Evolutionary conservation across 1,140 invertebrate species (phyloP), one percentile per base, ranked within the genome.

Genomic region (Zaprionus nigranus): DNA sequence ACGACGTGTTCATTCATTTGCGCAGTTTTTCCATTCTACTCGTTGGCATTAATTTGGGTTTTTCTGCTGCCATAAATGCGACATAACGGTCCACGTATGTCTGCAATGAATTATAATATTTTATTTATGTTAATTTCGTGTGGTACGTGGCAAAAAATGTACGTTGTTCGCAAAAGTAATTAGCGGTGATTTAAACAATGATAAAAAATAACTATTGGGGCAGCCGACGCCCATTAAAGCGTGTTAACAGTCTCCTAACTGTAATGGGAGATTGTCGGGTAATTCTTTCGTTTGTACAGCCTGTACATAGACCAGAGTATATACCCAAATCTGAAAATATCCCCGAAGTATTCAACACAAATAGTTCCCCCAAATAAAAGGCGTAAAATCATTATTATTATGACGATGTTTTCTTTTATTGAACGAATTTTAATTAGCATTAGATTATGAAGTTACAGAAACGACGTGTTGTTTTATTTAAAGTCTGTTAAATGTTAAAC

Each of bases 401-500:
- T 73, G 78, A 87, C 83, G 84, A 88, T 72, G 59, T 72, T 74
- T 88, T 57, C 30, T 85, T 84, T 34, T 82, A 87, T 87, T 88
- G 82, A 88, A 88, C 85, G 74, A 87, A 69, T 72, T 79, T 83
- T 78, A 88, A 88, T 81, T 88, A 83, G 64, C 71, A 57, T 75
- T 70, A 88, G 78, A 84, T 88, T 87, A 81, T 81, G 70, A 77
- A 78, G 72, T 82, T 69, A 73, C 78, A 81, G 76, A 75, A 81
- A 88, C 74, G 61, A 81, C 59, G 74, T 78, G 81, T 79, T 56
- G 26, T 69, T 68, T 76, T 78, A 80, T 78, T 79, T 85, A 65
- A 79, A 90, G 81, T 85, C 86, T 85, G 77, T 85, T 82, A 90
- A 87, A 88, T 85, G 77, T 85, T 82, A 90, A 87, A 88, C 71